Conservation (phyloP, 92 coral and sea anemone genomes). For the Nematostella vectensis region DNA sequence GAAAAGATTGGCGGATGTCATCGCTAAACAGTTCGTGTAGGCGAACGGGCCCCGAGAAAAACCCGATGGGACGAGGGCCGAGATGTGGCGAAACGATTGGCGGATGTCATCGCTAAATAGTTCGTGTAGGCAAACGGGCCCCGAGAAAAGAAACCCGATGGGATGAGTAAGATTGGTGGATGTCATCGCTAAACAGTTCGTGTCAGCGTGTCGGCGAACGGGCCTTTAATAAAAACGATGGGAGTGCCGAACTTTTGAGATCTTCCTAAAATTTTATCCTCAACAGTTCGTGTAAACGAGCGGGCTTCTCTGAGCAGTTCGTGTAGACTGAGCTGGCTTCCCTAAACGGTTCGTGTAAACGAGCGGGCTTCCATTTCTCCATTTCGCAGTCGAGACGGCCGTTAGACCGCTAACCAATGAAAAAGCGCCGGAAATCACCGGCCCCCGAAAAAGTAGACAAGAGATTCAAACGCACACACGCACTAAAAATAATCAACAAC, state of each 20-base stretch:
- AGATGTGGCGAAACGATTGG: conserved; percentile 18
- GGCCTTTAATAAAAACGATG: neutral
- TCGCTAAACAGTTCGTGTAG: conserved; percentile 2
- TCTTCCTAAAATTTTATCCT: conserved; percentile 12
- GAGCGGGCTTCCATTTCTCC: too few species aligned
- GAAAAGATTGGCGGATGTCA: conserved; percentile 17
- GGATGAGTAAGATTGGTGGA: conserved; percentile 8
- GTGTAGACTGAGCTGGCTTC: too few species aligned
- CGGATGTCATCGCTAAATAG: conserved; percentile 9
- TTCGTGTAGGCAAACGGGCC: too few species aligned
- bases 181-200: conserved; percentile 2
- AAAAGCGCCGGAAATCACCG: too few species aligned
- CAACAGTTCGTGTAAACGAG: too few species aligned
- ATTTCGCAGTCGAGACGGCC: too few species aligned
- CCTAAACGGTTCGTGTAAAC: conserved; percentile 1
- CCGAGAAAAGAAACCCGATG: conserved; percentile 3
- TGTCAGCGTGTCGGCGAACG: too few species aligned
- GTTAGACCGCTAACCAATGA: too few species aligned
- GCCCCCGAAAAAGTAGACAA: too few species aligned
- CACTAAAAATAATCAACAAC: too few species aligned
- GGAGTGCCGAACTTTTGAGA: conserved; percentile 2
- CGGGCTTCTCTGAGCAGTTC: too few species aligned
- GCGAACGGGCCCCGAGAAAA: conserved; percentile 1
- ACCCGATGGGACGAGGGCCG: neutral
- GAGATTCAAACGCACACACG: too few species aligned